Percentiles rank a stretch among this genome's conserved stretches.
Conservation (phyloP, 2,888 invertebrate genomes). For the Drosophila colorata region DNA sequence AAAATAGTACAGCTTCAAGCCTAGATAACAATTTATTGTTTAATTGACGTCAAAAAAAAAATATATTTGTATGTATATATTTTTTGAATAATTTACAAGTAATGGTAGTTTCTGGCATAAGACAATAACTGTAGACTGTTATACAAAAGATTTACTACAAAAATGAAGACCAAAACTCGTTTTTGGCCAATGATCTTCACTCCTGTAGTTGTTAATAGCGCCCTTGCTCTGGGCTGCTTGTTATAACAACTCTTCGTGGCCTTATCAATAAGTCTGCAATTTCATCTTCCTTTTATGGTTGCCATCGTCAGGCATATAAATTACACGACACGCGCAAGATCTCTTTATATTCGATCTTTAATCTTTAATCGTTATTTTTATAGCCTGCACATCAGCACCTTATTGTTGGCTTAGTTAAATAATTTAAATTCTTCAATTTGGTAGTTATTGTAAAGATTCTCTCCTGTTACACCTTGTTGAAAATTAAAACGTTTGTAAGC, state of each 20-base stretch:
- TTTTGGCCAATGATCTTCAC: constrained; percentile 19
- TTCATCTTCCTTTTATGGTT: constrained; percentile 45
- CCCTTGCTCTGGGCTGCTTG: constrained; percentile 44
- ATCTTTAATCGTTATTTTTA: constrained; percentile 24
- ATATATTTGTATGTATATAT: no score
- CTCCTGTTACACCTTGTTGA: no score
- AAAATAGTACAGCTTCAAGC: no score
- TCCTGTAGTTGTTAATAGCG: constrained; percentile 3
- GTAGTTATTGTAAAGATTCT: background rate
- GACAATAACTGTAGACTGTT: background rate
- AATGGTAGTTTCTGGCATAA: background rate
- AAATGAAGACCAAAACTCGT: constrained; percentile 35
- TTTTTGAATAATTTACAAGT: background rate
- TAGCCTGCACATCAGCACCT: constrained; percentile 13
- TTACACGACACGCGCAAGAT: constrained; percentile 39
- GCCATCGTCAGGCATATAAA: constrained; percentile 11
- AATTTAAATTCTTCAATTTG: background rate
- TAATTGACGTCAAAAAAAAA: no score
- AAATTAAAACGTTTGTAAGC: no score
- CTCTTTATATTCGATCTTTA: constrained; percentile 12
- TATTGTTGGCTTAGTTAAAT: constrained; percentile 12
- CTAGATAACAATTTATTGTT: no score
- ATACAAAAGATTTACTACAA: background rate
- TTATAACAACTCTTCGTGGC: constrained; percentile 20
- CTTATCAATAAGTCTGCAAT: constrained; percentile 45